Evolutionary conservation across 2,797 vertebrate species (phyloP), one percentile per base, ranked within the genome.

Genomic region (Macrochelys suwanniensis): DNA sequence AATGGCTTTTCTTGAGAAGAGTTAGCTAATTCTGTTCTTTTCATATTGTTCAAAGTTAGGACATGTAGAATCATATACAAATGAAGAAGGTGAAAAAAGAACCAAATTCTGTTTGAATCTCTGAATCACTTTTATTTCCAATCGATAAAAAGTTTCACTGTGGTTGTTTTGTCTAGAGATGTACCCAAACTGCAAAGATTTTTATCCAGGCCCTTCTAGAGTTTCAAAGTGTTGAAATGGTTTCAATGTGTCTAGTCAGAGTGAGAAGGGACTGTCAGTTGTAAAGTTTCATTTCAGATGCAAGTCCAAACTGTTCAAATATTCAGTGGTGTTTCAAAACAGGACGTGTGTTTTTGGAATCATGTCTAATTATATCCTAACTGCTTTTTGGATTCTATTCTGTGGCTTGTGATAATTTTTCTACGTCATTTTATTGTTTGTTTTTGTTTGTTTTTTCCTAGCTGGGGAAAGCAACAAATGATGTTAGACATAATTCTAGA

Each of bases 281-380:
- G 25, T 49, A 47, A 71, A 68, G 23, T 56, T 81, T 92, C 87
- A 94, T 84, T 50, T 21, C 45, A 50, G 0, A 33, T 80, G 45
- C 25, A 89, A 6, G 26, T 91, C 65, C 15, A 80, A 80, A 49
- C 0, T 71, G 2, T 85, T 91, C 82, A 45, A 80, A 6, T 1
- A 3, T 45, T 84, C 31, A 71, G 8, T 33, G 17, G 26, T 85
- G 28, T 88, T 42, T 2, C 80, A 50, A 84, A 21, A 80, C 33
- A 89, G 77, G 21, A 56, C 68, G 33, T 11, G 92, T 15, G 25
- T 53, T 96, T 93, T 96, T 93, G 54, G 94, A 94, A 87, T 2
- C 1, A 92, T 5, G 42, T 77, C 45, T 88, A 82, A 86, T 93
- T 85, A 89, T 83, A 91, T 8, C 9, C 50, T 33, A 61, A 61